These are phyloP conservation scores for Cossypha niveicapilla DNA, from an alignment of 2,797 vertebrate species.

Conservation along the genomic window DNA sequence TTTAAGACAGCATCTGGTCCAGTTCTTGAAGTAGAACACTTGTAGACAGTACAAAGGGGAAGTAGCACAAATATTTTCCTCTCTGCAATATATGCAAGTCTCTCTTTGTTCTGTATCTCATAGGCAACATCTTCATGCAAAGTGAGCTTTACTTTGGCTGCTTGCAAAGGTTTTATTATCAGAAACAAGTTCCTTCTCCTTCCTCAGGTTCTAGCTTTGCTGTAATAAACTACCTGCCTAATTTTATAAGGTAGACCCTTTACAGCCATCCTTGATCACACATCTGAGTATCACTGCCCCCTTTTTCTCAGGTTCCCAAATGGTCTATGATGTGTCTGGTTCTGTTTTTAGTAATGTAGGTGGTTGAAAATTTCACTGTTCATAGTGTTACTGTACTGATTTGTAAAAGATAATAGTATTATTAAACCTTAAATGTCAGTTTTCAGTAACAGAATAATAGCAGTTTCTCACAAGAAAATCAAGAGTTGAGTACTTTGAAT, in stretches of 20 bases:
- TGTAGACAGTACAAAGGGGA: background rate
- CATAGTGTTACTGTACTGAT: background rate
- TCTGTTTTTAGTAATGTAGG: background rate
- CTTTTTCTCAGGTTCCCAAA: background rate
- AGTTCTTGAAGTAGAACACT: background rate
- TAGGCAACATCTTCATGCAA: background rate
- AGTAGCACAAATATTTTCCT: background rate
- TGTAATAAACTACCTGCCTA: background rate
- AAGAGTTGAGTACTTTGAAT: background rate
- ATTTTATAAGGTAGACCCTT: background rate
- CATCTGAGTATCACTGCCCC: background rate
- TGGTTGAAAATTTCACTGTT: background rate
- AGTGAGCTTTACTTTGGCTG: background rate
- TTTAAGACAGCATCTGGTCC: background rate
- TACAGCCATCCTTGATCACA: background rate
- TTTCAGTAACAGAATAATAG: background rate
- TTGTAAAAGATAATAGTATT: background rate
- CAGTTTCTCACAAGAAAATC: background rate
- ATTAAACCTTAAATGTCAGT: background rate
- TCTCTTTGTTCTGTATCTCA: background rate
- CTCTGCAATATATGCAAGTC: background rate
- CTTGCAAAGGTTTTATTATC: background rate
- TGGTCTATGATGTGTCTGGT: background rate
- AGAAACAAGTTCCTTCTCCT: background rate
- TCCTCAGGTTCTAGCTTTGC: background rate